These are phyloP conservation scores for Himalopsyche japonica DNA, from an alignment of 2,888 invertebrate genomes.

Conservation along the genomic window DNA sequence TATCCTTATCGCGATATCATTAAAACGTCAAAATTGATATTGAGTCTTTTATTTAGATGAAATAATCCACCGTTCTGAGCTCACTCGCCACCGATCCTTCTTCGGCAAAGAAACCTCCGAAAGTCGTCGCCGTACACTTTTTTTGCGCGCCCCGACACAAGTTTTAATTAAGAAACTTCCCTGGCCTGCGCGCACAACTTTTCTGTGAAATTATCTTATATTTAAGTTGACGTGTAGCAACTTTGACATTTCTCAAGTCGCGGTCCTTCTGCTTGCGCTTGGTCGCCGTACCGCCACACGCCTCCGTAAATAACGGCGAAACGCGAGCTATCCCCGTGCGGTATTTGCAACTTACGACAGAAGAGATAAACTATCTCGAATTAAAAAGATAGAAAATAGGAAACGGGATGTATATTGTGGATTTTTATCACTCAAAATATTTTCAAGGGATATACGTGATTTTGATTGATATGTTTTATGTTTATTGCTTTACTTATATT, in stretches of 20 bases:
- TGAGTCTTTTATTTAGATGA: neutral
- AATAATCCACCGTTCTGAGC: neutral
- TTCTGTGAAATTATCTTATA: conserved; percentile 38
- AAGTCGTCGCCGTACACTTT: neutral
- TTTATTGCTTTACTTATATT: too few relatives aligned
- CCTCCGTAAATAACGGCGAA: neutral
- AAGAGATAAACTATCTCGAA: too few relatives aligned
- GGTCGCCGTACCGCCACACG: neutral
- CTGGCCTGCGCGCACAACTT: conserved; percentile 9
- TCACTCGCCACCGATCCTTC: neutral
- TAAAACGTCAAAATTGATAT: too few relatives aligned
- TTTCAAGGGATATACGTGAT: too few relatives aligned
- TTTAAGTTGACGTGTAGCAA: conserved; percentile 36
- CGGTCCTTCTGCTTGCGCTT: neutral
- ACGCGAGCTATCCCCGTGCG: too few relatives aligned
- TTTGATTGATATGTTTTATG: too few relatives aligned
- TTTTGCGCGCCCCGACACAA: conserved; percentile 49
- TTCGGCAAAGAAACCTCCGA: neutral
- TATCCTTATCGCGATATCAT: too few relatives aligned
- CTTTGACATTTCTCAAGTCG: conserved; percentile 32
- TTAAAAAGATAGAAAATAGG: too few relatives aligned
- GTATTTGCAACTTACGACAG: too few relatives aligned
- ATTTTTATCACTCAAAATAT: too few relatives aligned
- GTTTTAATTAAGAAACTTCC: conserved; percentile 64
- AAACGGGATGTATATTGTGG: too few relatives aligned